Conservation (phyloP, 37 sponge, comb jelly and placozoan species). For the Ephydatia muelleri region DNA sequence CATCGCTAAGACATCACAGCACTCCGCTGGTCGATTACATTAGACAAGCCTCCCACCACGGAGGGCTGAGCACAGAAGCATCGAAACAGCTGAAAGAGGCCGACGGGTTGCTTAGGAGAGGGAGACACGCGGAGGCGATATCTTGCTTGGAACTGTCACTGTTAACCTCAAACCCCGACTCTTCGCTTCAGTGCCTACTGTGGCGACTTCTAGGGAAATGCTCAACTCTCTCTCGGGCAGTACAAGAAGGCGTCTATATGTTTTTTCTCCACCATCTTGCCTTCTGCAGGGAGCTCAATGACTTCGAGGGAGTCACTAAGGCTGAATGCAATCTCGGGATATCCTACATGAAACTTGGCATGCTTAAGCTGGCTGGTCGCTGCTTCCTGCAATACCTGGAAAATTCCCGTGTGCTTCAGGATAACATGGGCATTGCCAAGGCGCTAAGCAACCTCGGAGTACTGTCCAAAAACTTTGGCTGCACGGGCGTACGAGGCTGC, state of each 20-base stretch:
- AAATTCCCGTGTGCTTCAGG: slow-evolving; percentile 22
- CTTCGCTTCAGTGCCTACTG: slow-evolving; percentile 48
- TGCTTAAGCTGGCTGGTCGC: slow-evolving; percentile 62
- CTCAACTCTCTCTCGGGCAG: slow-evolving; percentile 44
- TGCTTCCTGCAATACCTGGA: slow-evolving; percentile 80
- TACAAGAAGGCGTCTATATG: slow-evolving; percentile 63
- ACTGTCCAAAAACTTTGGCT: slow-evolving; percentile 55
- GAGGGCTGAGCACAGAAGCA: slow-evolving; percentile 7
- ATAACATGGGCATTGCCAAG: slow-evolving; percentile 46
- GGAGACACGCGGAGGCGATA: slow-evolving; percentile 44
- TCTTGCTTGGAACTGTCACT: slow-evolving; percentile 49
- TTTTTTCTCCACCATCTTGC: slow-evolving; percentile 69
- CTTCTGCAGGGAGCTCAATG: slow-evolving; percentile 61
- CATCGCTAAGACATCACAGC: background rate
- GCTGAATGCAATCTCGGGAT: slow-evolving; percentile 79
- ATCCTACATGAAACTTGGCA: slow-evolving; percentile 57
- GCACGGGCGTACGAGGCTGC: slow-evolving; percentile 23
- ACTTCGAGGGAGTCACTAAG: slow-evolving; percentile 59
- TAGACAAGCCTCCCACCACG: background rate
- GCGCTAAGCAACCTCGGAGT: slow-evolving; percentile 77
- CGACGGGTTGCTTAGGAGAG: slow-evolving; percentile 16
- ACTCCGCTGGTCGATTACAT: background rate
- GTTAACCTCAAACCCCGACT: slow-evolving; percentile 1
- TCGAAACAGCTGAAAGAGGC: slow-evolving; percentile 23
- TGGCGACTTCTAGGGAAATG: slow-evolving; percentile 67